A percentile compares a stretch with the other conserved stretches of the same genome.
Conservation (phyloP, 2,113 vertebrate species). For the Pterocles burchelli region DNA sequence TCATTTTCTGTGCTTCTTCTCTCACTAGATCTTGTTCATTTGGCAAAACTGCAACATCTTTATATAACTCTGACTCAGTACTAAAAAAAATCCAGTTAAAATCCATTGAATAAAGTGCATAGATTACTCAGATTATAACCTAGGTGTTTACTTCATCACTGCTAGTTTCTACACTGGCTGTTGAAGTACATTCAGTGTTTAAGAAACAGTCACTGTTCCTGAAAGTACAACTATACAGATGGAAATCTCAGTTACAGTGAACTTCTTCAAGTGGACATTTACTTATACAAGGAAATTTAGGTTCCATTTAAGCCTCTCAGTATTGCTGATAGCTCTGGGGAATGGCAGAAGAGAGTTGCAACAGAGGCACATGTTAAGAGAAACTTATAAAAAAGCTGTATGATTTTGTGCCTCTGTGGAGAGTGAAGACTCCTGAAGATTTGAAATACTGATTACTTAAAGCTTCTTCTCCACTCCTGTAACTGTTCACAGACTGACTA, state of each 20-base stretch:
- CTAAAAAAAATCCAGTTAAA: background rate
- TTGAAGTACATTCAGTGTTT: background rate
- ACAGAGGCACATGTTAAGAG: background rate
- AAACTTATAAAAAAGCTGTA: background rate
- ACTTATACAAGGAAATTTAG: background rate
- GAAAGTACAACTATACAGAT: background rate
- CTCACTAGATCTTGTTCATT: constrained; percentile 92
- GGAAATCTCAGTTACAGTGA: background rate
- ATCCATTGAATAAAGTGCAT: background rate
- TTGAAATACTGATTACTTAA: background rate
- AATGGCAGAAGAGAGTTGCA: background rate
- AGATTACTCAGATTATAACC: background rate
- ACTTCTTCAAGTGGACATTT: background rate
- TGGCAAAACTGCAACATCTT: constrained; percentile 84
- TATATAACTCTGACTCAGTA: constrained; percentile 87
- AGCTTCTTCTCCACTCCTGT: background rate
- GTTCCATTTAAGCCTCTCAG: background rate
- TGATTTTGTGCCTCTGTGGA: background rate
- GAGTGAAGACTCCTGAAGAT: background rate
- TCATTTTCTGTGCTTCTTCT: constrained; percentile 98
- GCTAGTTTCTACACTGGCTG: background rate
- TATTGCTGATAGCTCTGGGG: background rate
- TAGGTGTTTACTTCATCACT: background rate
- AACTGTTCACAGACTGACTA: background rate
- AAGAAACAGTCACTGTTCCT: background rate